A percentile compares a stretch with the other conserved stretches of the same genome.
These are phyloP conservation scores for Nasua narica DNA, from an alignment of 2,797 vertebrate genomes.

Conservation along the genomic window DNA sequence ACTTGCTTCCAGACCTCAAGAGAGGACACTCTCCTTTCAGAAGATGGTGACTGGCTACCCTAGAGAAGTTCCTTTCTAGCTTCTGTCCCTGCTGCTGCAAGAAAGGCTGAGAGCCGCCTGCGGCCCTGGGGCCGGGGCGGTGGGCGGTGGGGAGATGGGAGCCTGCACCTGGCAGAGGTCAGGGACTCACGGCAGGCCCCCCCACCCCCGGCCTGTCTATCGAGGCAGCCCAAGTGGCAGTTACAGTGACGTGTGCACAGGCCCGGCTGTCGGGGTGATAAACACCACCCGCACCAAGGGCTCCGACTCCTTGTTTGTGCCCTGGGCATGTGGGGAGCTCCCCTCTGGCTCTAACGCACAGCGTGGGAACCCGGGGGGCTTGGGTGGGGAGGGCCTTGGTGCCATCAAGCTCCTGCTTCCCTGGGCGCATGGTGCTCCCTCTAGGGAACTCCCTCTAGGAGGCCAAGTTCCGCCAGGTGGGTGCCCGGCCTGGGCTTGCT, in stretches of 20 bases:
- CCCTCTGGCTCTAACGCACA: neutral
- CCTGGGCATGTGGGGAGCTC: neutral
- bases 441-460: neutral
- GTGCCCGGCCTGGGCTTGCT: neutral
- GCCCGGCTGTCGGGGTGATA: neutral
- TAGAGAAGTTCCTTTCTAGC: neutral
- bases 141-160: neutral
- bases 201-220: neutral
- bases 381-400: neutral
- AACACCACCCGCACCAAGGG: neutral
- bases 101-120: neutral
- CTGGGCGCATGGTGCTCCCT: neutral
- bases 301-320: neutral
- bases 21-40: neutral
- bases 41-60: neutral
- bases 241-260: neutral
- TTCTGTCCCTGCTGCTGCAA: neutral
- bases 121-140: neutral
- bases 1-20: neutral
- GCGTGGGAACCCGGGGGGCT: neutral
- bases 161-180: neutral
- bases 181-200: neutral
- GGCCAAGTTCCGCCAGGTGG: neutral
- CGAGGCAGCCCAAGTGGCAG: neutral
- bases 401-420: neutral